Evolutionary conservation across 2,113 vertebrate genomes (phyloP).

Genomic region (Podocnemis expansa): DNA sequence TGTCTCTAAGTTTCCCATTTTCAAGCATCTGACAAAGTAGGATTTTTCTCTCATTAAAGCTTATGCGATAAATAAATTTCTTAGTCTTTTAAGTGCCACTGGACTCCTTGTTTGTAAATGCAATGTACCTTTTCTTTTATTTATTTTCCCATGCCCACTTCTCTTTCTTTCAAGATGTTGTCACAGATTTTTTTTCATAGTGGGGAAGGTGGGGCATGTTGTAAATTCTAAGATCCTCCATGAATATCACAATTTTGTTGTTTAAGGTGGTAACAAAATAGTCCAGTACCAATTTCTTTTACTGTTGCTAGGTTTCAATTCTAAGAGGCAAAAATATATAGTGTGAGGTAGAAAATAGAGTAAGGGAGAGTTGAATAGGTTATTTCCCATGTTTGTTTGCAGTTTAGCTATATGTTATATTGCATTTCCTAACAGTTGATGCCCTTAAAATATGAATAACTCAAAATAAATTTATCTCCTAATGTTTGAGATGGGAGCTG

Average conservation of each 20-base stretch:
- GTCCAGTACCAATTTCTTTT: not conserved
- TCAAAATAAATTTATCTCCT: not conserved
- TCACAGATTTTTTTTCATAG: not conserved
- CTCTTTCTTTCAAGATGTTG: not conserved
- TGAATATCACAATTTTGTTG: not conserved
- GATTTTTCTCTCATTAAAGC: too few relatives aligned
- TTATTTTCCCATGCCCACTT: fast-evolving
- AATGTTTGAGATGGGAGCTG: not conserved
- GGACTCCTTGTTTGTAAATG: too few relatives aligned
- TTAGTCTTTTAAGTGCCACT: too few relatives aligned
- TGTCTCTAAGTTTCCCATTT: too few relatives aligned
- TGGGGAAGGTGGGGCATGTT: not conserved
- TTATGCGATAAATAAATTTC: too few relatives aligned
- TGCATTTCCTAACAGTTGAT: not conserved
- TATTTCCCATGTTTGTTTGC: not conserved
- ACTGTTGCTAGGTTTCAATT: not conserved
- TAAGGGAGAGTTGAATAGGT: not conserved
- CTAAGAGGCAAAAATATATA: not conserved
- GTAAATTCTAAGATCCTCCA: not conserved
- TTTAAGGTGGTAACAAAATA: not conserved
- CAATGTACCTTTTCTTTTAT: not conserved
- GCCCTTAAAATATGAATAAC: not conserved
- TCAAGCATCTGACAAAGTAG: too few relatives aligned
- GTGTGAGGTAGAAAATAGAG: slow-evolving; percentile 7
- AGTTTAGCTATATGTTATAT: not conserved